phyloP scores from a whole-genome alignment of 2,888 invertebrate genomes.

The Eupithecia vulgata region DNA sequence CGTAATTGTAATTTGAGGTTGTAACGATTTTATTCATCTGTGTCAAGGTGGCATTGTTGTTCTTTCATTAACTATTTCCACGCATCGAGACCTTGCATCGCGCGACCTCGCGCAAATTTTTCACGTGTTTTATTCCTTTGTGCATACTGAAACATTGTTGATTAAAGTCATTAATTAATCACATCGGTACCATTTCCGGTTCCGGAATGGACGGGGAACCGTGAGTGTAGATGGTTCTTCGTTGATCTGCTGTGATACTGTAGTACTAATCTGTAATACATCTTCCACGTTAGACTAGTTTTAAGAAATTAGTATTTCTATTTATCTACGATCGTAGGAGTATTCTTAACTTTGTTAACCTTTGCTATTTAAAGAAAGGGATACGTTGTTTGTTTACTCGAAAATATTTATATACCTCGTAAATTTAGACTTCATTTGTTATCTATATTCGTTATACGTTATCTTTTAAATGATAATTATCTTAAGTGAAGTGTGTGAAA shows the following conservation, averaged over 20 bases:
- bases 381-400: conserved; percentile 72
- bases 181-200: conserved; percentile 24
- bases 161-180: conserved; percentile 3
- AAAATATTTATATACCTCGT: conserved; percentile 72
- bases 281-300: conserved; percentile 80
- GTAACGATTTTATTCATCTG: conserved; percentile 46
- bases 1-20: conserved; percentile 34
- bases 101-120: conserved; percentile 47
- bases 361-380: conserved; percentile 76
- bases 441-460: conserved; percentile 70
- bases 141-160: conserved; percentile 48
- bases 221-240: conserved; percentile 65
- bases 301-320: conserved; percentile 80
- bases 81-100: conserved; percentile 47
- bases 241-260: conserved; percentile 81
- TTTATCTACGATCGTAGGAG: conserved; percentile 68
- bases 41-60: conserved; percentile 43
- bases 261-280: conserved; percentile 77
- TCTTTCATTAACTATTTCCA: conserved; percentile 52
- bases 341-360: conserved; percentile 77
- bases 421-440: conserved; percentile 72
- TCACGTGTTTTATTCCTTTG: conserved; percentile 47
- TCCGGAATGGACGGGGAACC: conserved; percentile 48
- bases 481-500: conserved; percentile 80
- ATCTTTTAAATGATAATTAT: conserved; percentile 73